Conservation (phyloP, 2,888 invertebrate genomes). For the Malacosoma neustria region DNA sequence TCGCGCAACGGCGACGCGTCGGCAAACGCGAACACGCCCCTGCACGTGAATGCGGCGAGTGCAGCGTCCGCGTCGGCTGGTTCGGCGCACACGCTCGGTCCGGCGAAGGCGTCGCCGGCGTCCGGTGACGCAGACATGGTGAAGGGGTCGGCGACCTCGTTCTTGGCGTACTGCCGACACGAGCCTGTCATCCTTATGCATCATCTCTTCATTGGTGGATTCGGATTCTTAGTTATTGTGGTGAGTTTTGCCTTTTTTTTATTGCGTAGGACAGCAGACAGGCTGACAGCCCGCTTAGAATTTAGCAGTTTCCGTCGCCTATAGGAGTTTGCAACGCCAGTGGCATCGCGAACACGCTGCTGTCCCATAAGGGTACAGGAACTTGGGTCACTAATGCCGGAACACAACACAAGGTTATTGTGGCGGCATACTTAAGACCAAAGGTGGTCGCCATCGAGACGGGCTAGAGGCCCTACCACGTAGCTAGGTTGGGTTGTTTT, state of each 20-base stretch:
- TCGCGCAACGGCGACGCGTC: conserved; percentile 13
- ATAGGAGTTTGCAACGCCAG: no score
- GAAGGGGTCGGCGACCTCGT: conserved; percentile 28
- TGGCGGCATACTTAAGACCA: no score
- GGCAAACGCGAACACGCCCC: neutral
- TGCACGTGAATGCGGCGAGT: neutral
- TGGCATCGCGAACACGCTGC: no score
- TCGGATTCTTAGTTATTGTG: conserved; percentile 83
- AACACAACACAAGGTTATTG: no score
- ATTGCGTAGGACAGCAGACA: no score
- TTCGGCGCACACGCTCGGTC: conserved; percentile 12
- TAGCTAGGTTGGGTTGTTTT: no score
- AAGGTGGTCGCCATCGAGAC: no score
- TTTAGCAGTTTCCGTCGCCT: no score
- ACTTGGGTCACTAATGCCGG: no score
- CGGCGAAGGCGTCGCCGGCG: conserved; percentile 13
- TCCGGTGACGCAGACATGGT: conserved; percentile 13
- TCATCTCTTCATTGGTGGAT: conserved; percentile 83
- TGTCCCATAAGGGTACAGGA: no score
- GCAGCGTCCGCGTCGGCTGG: conserved; percentile 9
- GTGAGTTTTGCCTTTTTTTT: conserved; percentile 69
- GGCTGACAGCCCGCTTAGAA: no score
- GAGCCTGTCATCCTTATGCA: conserved; percentile 84
- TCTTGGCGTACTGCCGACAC: conserved; percentile 72
- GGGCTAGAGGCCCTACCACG: no score